Evolutionary conservation across 2,797 vertebrate genomes (phyloP).

Genomic region (Synanceia verrucosa): DNA sequence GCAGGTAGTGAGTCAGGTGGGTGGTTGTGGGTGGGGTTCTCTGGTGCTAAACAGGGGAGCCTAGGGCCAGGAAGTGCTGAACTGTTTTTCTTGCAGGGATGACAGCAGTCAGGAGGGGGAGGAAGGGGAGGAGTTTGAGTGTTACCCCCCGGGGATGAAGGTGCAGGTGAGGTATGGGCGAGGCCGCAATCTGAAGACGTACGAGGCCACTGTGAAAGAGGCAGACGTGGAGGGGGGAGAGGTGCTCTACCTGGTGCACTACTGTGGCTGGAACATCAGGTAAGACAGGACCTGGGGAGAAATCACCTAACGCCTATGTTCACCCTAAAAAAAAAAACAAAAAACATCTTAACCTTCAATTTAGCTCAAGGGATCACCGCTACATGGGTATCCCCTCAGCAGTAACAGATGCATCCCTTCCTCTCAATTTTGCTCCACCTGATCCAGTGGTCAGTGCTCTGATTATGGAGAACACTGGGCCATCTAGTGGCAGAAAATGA

Average conservation of each 20-base stretch:
- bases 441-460: slow-evolving; percentile 64
- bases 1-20: slow-evolving; percentile 56
- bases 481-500: slow-evolving; percentile 80
- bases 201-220: slow-evolving; percentile 89
- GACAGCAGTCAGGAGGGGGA: slow-evolving; percentile 90
- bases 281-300: slow-evolving; percentile 86
- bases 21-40: slow-evolving; percentile 48
- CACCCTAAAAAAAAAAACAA: slow-evolving; percentile 62
- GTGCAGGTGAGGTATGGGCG: slow-evolving; percentile 92
- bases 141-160: slow-evolving; percentile 90
- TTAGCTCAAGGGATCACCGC: slow-evolving; percentile 59
- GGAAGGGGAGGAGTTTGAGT: slow-evolving; percentile 90
- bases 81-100: slow-evolving; percentile 90
- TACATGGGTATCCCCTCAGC: slow-evolving; percentile 64
- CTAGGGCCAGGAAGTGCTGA: slow-evolving; percentile 87
- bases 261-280: slow-evolving; percentile 92
- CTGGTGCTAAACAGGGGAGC: slow-evolving; percentile 71
- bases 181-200: slow-evolving; percentile 89
- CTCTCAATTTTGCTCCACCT: slow-evolving; percentile 67
- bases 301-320: slow-evolving; percentile 78
- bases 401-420: slow-evolving; percentile 59
- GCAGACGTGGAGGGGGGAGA: slow-evolving; percentile 90
- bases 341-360: slow-evolving; percentile 55
- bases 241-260: slow-evolving; percentile 91
- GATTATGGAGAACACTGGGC: slow-evolving; percentile 67